Evolutionary conservation across 2,113 vertebrate genomes (phyloP), one percentile per base, ranked within the genome.

Genomic region (Xyrauchen texanus): DNA sequence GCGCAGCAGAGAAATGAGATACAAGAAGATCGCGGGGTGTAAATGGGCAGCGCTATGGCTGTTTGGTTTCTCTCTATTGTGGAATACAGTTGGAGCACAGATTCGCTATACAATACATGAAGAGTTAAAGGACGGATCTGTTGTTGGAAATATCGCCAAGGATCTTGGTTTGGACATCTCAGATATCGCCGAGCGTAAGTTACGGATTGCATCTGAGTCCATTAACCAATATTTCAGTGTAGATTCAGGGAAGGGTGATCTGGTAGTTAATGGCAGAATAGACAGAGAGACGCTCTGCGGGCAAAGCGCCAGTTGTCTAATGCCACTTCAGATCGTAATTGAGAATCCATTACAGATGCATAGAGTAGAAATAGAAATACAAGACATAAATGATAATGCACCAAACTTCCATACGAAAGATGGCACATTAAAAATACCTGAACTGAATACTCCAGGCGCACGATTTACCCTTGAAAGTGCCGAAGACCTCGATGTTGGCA

Each of bases 201-300:
- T 93, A 79, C 89, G 88, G 71, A 85, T 93, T 76, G 88, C 90
- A 34, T 87, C 91, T 21, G 90, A 91, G 65, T 77, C 86, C 2
- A 84, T 79, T n/a, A 90, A 87, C 78, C 83, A 60, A 73, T 91
- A 90, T 85, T 91, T 94, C 82, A 88, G 88, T 0, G 85, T 94
- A 81, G 86, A 90, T 80, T 70, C 88, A 82, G 89, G 60, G 0
- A 88, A 86, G 0, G 93, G 92, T 2, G 83, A 86, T 83, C 79
- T 93, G 71, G 76, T 89, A 5, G 87, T 94, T 2, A 86, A 85
- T 34, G 87, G 90, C 58, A 82, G 86, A 79, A 89, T 94, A 75
- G 93, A 95, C 86, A 91, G 93, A 15, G 94, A 95, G 72, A 80
- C 77, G 0, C 81, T 94, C 21, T 94, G 93, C 12, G 89, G 90